phyloP scores from a whole-genome alignment of 2,888 invertebrate species.

The Magallana nippona region DNA sequence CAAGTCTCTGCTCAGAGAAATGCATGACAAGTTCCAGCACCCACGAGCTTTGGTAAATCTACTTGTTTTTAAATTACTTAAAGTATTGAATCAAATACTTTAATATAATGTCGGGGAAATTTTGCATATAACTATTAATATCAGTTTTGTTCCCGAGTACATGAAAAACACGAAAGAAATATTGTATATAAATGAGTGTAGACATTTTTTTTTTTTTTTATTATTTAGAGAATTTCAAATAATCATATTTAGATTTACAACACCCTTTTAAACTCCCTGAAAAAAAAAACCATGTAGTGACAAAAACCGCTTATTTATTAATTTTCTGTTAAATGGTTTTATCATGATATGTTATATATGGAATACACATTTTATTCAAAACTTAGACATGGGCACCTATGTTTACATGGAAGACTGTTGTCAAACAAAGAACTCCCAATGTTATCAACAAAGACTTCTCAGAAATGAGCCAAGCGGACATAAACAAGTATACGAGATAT shows the following conservation, averaged over 20 bases:
- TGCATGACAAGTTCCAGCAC: constrained; percentile 68
- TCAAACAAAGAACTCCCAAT: neutral
- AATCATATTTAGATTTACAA: no score
- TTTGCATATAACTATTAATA: neutral
- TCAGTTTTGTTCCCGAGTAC: neutral
- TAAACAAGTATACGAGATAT: neutral
- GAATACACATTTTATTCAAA: neutral
- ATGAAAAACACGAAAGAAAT: no score
- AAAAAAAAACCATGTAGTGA: no score
- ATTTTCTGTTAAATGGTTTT: no score
- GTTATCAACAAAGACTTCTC: neutral
- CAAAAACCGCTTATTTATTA: no score
- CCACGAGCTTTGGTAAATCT: constrained; percentile 24
- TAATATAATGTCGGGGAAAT: neutral
- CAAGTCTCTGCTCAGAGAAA: constrained; percentile 80
- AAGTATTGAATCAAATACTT: neutral
- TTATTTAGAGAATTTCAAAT: no score
- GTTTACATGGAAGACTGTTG: constrained; percentile 21
- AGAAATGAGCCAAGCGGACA: constrained; percentile 8
- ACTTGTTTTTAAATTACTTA: no score
- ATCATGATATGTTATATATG: neutral
- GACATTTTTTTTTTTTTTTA: no score
- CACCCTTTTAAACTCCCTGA: no score
- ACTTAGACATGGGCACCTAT: constrained; percentile 16
- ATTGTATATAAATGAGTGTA: no score